A percentile compares a stretch with the other conserved stretches of the same genome.
Conservation (phyloP, 2,797 vertebrate genomes). For the Falco cherrug region DNA sequence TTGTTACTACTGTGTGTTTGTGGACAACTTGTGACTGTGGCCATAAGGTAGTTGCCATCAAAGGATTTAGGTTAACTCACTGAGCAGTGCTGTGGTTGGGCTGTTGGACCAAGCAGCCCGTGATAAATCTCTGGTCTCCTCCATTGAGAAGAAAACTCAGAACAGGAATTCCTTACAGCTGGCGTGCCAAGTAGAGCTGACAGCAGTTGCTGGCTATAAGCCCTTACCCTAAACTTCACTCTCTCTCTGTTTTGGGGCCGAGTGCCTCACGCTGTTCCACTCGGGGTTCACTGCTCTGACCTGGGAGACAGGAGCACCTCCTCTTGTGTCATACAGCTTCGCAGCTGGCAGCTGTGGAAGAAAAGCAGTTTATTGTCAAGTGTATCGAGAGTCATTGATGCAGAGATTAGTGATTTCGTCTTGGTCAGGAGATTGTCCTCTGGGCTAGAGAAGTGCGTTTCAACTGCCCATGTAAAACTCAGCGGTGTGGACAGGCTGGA, state of each 20-base stretch:
- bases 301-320: background rate
- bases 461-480: background rate
- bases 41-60: background rate
- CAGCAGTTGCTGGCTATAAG: background rate
- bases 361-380: background rate
- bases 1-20: background rate
- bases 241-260: background rate
- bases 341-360: background rate
- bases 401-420: background rate
- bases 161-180: background rate
- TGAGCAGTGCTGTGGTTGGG: background rate
- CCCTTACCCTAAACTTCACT: background rate
- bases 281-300: background rate
- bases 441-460: background rate
- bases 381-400: background rate
- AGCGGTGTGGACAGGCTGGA: background rate
- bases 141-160: background rate
- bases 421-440: background rate
- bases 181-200: fast-evolving
- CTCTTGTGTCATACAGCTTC: background rate
- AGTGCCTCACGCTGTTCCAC: background rate
- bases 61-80: background rate
- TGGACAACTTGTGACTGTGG: background rate
- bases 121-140: background rate
- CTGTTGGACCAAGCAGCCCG: background rate